Evolutionary conservation across 2,888 invertebrate genomes (phyloP).

Genomic region (Melinaea marsaeus): DNA sequence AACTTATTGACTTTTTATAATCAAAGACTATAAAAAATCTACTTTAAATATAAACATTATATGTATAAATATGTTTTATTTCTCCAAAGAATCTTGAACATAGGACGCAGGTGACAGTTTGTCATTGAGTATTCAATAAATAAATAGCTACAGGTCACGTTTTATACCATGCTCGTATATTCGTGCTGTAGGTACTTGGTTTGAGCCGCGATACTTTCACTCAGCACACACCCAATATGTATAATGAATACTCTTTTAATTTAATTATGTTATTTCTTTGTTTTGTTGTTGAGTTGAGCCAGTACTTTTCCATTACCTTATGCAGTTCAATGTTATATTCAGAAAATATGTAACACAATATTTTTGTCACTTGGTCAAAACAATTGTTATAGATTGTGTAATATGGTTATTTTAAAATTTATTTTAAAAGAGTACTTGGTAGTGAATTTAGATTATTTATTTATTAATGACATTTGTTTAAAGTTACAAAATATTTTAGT

Average conservation of each 20-base stretch:
- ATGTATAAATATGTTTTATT: neutral
- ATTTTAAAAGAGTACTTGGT: too few relatives aligned
- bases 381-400: neutral
- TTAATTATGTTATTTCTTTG: conserved; percentile 5
- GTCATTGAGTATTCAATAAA: conserved; percentile 47
- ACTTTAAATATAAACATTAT: neutral
- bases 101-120: conserved; percentile 42
- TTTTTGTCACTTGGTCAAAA: neutral
- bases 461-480: too few relatives aligned
- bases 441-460: too few relatives aligned
- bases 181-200: conserved; percentile 17
- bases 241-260: neutral
- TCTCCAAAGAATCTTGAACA: conserved; percentile 49
- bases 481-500: too few relatives aligned
- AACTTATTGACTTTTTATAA: neutral
- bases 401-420: neutral
- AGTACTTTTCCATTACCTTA: conserved; percentile 27
- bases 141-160: conserved; percentile 70
- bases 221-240: neutral
- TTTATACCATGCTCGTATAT: conserved; percentile 58
- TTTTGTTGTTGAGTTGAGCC: conserved; percentile 12
- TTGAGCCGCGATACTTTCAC: conserved; percentile 17
- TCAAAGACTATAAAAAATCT: neutral
- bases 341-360: neutral
- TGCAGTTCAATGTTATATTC: neutral